These are phyloP conservation scores for Aleiodes testaceus DNA, from an alignment of 2,888 invertebrate species.

Conservation along the genomic window DNA sequence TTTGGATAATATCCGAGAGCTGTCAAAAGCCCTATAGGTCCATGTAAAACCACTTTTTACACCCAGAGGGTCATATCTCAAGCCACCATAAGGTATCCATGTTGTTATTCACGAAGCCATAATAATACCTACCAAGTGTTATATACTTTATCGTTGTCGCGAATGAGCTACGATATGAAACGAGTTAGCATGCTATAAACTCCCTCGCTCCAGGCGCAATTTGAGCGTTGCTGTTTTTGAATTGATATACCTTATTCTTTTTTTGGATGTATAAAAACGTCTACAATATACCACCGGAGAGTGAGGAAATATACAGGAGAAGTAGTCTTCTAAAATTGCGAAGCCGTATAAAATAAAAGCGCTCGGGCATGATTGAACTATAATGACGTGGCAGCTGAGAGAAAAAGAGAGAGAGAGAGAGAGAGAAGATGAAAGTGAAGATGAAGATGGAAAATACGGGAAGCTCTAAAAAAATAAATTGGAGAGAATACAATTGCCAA, in stretches of 20 bases:
- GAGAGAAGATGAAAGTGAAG: constrained; percentile 56
- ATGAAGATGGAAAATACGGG: constrained; percentile 55
- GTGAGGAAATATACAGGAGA: constrained; percentile 42
- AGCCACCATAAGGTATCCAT: constrained; percentile 28
- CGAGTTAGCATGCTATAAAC: constrained; percentile 60
- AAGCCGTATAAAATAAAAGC: constrained; percentile 61
- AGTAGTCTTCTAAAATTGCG: constrained; percentile 57
- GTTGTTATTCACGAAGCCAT: constrained; percentile 49
- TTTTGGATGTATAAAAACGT: constrained; percentile 57
- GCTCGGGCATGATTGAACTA: constrained; percentile 62
- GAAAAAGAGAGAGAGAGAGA: constrained; percentile 37
- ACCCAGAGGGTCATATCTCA: constrained; percentile 38
- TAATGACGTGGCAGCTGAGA: constrained; percentile 56
- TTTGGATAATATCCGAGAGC: constrained; percentile 43
- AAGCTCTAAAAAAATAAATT: constrained; percentile 48
- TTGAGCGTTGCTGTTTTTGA: constrained; percentile 62
- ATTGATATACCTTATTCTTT: constrained; percentile 62
- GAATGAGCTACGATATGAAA: constrained; percentile 54
- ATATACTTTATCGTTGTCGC: constrained; percentile 44
- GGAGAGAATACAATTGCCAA: constrained; percentile 35
- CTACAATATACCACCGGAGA: constrained; percentile 37
- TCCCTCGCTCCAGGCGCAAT: constrained; percentile 65
- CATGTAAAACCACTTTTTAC: constrained; percentile 39
- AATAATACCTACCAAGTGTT: constrained; percentile 19
- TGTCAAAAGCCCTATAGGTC: constrained; percentile 34